A percentile compares a stretch with the other conserved stretches of the same genome.
Evolutionary conservation across 2,797 vertebrate genomes (phyloP).

Genomic region (Apogon hyalosoma): DNA sequence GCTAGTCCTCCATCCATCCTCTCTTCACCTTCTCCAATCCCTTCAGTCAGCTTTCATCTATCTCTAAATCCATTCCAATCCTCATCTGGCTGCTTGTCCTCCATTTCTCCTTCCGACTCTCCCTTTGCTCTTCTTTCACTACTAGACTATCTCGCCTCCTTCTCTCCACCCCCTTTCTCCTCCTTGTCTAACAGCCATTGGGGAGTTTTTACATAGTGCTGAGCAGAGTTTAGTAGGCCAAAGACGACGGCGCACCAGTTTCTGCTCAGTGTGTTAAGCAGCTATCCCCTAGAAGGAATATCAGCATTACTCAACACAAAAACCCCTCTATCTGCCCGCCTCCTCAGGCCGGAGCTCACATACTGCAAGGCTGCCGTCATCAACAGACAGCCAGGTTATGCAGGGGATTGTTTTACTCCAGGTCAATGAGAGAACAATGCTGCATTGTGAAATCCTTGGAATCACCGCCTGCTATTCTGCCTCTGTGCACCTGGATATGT

Average conservation of each 20-base stretch:
- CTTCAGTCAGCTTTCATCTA: constrained; percentile 70
- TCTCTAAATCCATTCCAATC: constrained; percentile 75
- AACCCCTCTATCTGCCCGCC: constrained; percentile 46
- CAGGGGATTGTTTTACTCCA: constrained; percentile 62
- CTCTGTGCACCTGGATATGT: constrained; percentile 44
- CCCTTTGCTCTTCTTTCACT: constrained; percentile 23
- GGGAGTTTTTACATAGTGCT: constrained; percentile 76
- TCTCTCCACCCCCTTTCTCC: constrained; percentile 40
- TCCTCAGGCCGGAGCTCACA: constrained; percentile 49
- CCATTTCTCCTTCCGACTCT: constrained; percentile 61
- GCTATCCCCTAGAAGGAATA: constrained; percentile 70
- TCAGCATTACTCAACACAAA: constrained; percentile 76
- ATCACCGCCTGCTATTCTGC: constrained; percentile 20
- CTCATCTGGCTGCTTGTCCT: constrained; percentile 71
- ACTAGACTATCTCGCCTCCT: constrained; percentile 34
- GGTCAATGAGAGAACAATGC: constrained; percentile 69
- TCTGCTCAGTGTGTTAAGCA: constrained; percentile 72
- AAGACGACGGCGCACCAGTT: constrained; percentile 73
- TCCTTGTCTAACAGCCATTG: constrained; percentile 55
- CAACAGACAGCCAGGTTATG: constrained; percentile 42
- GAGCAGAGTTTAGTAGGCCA: constrained; percentile 82
- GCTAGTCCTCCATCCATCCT: constrained; percentile 65
- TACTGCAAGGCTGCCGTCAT: constrained; percentile 63
- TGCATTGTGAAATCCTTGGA: constrained; percentile 61
- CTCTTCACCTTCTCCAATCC: constrained; percentile 67